Evolutionary conservation across 2,113 vertebrate species (phyloP).

Genomic region (Mus musculus): GRCm39 chr3:105818001-105818500

Average conservation of each 20-base stretch:
- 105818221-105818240: not conserved
- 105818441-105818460: not conserved
- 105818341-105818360: not conserved
- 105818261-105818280: not conserved
- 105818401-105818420: not conserved
- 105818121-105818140: not conserved
- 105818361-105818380: not conserved
- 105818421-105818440: slow-evolving; percentile 40
- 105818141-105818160: not conserved
- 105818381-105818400: not conserved
- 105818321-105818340: not conserved
- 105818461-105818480: not conserved
- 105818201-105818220: not conserved
- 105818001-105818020: not conserved
- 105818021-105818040: not conserved
- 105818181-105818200: not conserved
- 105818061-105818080: not conserved
- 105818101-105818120: not conserved
- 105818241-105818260: not conserved
- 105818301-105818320: not conserved
- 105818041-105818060: not conserved
- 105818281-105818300: not conserved
- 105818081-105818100: not conserved
- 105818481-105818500: not conserved
- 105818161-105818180: not conserved